Evolutionary conservation across 2,113 vertebrate genomes (phyloP), one percentile per base, ranked within the genome.

Genomic region (Microcebus ravelobensis): DNA sequence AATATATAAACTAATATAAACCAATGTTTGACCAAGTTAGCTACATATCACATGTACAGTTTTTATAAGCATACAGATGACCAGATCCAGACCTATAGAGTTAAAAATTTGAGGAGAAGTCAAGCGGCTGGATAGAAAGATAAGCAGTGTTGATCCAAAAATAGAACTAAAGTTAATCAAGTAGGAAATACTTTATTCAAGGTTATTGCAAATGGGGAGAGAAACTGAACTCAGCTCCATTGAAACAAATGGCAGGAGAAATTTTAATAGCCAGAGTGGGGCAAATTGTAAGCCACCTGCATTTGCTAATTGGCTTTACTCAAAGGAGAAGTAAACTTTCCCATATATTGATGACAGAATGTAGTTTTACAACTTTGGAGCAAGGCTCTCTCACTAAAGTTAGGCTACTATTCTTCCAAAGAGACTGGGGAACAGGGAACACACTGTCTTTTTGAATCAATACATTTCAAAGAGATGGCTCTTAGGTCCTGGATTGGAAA

Each of bases 71-170:
- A 48, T 9, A 21, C 5, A 52, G 0, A 42, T 68, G 13, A 61
- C 4, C 0, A 23, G 5, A 8, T n/a, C 1, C 7, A 59, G 8
- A n/a, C 21, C 12, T 68, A 29, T 50, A 36, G 31, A 81, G 2
- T 80, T 67, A 88, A 59, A 86, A n/a, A 18, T 50, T n/a, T 39
- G 34, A 59, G 31, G 11, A 39, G 8, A 12, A 50, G n/a, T 67
- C 73, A 76, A 1, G 57, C 1, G 42, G 6, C 17, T 39, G 5
- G 20, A 15, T 29, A 48, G 27, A 50, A 18, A 65, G 29, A 74
- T 10, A 83, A n/a, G 45, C 12, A 17, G 2, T 25, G 5, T 13
- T 23, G 63, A 83, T 45, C 20, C 6, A 68, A 91, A 74, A 68
- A 4, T 9, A 80, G 31, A 11, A 80, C 8, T 8, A 65, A 85